These are phyloP conservation scores for Athalia cordata DNA, from an alignment of 2,888 invertebrate genomes.

Conservation along the genomic window DNA sequence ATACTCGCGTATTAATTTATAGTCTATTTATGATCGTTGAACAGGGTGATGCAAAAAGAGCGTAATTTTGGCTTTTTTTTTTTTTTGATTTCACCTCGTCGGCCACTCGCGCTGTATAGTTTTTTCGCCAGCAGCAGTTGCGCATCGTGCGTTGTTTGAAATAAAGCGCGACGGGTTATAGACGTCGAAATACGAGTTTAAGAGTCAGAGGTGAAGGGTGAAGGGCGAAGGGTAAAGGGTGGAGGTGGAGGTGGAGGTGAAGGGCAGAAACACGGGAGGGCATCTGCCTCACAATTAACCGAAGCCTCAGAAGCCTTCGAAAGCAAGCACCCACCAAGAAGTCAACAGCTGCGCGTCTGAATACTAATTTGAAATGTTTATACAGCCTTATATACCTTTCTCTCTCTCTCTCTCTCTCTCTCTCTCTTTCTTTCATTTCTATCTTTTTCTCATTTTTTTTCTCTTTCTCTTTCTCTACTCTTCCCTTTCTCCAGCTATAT, in stretches of 20 bases:
- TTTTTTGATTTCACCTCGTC: no score
- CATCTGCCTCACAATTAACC: constrained; percentile 72
- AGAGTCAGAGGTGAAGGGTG: constrained; percentile 50
- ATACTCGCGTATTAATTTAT: no score
- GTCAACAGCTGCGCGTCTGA: constrained; percentile 72
- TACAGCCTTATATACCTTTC: constrained; percentile 60
- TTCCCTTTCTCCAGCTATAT: background rate
- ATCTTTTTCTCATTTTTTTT: no score
- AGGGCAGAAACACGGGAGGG: constrained; percentile 56
- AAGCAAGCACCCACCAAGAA: constrained; percentile 66
- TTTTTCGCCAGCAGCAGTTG: no score
- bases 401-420: constrained; percentile 19
- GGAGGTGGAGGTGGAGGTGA: constrained; percentile 48
- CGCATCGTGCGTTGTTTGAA: background rate
- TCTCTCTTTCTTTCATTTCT: constrained; percentile 15
- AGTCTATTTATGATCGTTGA: no score
- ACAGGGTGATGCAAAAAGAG: no score
- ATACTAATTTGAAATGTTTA: constrained; percentile 73
- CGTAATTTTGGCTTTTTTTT: no score
- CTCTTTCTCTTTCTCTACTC: background rate
- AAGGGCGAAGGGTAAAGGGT: constrained; percentile 50
- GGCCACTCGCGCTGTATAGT: no score
- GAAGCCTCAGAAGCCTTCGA: constrained; percentile 71
- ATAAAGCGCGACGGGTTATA: background rate
- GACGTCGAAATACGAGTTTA: background rate